Percentiles rank a stretch among this genome's conserved stretches.
Conservation (phyloP, 2,888 invertebrate genomes). For the Clivina fossor region DNA sequence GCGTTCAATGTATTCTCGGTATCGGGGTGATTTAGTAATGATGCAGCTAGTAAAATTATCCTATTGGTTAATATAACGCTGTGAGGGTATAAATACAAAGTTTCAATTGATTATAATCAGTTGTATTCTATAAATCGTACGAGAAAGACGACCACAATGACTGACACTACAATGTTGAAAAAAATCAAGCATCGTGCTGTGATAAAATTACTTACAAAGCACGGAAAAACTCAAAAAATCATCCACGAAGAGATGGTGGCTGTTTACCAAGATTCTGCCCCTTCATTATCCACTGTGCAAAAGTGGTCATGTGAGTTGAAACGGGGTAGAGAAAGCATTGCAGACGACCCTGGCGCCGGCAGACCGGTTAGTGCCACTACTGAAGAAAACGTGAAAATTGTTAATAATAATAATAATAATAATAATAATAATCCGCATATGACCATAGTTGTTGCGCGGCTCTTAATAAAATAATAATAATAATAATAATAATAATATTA, state of each 20-base stretch:
- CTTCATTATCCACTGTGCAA: slow-evolving; percentile 5
- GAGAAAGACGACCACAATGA: background rate
- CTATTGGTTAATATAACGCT: background rate
- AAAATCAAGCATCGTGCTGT: slow-evolving; percentile 7
- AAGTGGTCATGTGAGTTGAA: slow-evolving; percentile 8
- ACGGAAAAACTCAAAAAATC: slow-evolving; percentile 13
- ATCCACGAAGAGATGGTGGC: slow-evolving; percentile 15
- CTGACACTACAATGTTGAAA: background rate
- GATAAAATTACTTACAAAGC: slow-evolving; percentile 19
- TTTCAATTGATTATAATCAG: background rate
- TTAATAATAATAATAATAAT: no score
- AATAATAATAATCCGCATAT: no score
- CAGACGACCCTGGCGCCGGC: background rate
- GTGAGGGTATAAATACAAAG: background rate
- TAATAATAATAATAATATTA: no score
- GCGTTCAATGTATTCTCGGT: background rate
- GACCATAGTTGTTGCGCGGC: no score
- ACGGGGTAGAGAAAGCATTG: background rate
- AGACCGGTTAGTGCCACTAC: background rate
- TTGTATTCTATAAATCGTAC: background rate
- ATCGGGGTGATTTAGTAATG: background rate
- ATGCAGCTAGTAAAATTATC: background rate
- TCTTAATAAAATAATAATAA: no score
- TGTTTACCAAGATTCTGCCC: slow-evolving; percentile 15
- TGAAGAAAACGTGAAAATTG: background rate